Evolutionary conservation across 2,888 invertebrate genomes (phyloP).

Genomic region (Stegophylla sp.): DNA sequence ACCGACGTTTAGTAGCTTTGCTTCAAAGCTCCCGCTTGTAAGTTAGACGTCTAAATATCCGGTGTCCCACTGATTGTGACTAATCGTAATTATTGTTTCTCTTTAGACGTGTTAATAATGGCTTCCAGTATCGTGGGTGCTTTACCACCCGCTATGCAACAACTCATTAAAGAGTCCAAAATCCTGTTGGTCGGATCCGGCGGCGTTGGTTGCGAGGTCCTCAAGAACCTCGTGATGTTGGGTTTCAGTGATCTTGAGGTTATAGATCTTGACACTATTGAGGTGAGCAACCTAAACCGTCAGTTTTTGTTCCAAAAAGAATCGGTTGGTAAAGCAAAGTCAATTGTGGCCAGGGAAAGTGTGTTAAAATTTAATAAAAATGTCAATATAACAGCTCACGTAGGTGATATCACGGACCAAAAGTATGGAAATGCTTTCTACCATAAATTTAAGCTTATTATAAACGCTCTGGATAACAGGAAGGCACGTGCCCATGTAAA

Average conservation of each 20-base stretch:
- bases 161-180: constrained; percentile 75
- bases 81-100: too few species aligned
- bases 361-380: constrained; percentile 87
- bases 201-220: constrained; percentile 97
- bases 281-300: constrained; percentile 97
- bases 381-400: constrained; percentile 85
- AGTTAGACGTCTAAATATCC: neutral
- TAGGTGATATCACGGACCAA: constrained; percentile 92
- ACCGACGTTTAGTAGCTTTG: neutral
- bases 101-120: constrained; percentile 29
- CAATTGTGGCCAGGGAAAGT: constrained; percentile 87
- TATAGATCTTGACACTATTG: constrained; percentile 98
- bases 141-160: constrained; percentile 72
- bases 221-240: constrained; percentile 94
- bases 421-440: constrained; percentile 73
- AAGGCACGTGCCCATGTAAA: constrained; percentile 98
- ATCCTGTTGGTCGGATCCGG: constrained; percentile 94
- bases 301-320: constrained; percentile 98
- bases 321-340: constrained; percentile 97
- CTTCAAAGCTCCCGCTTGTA: neutral
- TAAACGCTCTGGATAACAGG: constrained; percentile 96
- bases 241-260: constrained; percentile 94
- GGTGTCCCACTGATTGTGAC: neutral
- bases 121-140: constrained; percentile 76
- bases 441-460: constrained; percentile 86